Evolutionary conservation across 2,797 vertebrate species (phyloP).

Genomic region (Meriones psammophilus): DNA sequence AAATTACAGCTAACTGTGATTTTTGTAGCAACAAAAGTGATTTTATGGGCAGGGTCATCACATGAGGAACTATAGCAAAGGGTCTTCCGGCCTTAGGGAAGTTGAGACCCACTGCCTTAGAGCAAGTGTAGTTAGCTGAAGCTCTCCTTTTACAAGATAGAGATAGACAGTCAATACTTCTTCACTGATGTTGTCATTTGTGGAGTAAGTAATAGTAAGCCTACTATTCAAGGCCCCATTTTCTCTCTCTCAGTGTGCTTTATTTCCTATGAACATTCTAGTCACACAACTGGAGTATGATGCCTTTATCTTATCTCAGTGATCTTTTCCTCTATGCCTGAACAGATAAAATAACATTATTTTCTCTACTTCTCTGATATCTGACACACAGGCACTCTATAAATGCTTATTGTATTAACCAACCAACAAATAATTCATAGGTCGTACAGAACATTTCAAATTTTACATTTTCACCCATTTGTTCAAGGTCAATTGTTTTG

Average conservation of each 20-base stretch:
- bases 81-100: not conserved
- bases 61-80: not conserved
- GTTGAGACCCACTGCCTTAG: not conserved
- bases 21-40: not conserved
- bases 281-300: not conserved
- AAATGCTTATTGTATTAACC: not conserved
- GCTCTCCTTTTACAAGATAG: not conserved
- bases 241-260: not conserved
- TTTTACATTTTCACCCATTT: not conserved
- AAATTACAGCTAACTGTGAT: not conserved
- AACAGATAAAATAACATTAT: not conserved
- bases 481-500: conserved; percentile 15
- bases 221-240: not conserved
- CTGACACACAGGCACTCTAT: not conserved
- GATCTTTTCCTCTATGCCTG: not conserved
- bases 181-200: not conserved
- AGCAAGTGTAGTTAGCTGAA: not conserved
- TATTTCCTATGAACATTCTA: conserved; percentile 33
- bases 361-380: not conserved
- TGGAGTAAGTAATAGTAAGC: not conserved
- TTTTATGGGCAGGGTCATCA: not conserved
- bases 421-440: not conserved
- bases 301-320: not conserved
- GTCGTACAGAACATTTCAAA: not conserved
- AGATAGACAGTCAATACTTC: not conserved